Base-by-base conservation (phyloP, 2,113 vertebrate genomes). In the Rostratula benghalensis region DNA sequence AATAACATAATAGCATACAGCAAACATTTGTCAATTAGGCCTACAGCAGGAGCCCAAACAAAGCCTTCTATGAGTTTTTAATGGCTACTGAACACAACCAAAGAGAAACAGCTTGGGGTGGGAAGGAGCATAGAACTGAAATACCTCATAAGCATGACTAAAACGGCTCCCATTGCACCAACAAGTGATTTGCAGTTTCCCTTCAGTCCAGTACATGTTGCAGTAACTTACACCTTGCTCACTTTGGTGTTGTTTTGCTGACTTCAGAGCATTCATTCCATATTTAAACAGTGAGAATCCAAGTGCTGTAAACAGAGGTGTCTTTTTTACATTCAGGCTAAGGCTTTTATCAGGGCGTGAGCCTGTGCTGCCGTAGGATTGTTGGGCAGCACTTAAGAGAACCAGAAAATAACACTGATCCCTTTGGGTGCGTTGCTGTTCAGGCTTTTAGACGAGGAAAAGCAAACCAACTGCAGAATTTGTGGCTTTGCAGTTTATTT, bases 71-170 rank as follows among this genome's bases (percentile, higher is more conserved):
- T n/a, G 69, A 89, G 64, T 65, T 93, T 92, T 96, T 71, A 93
- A 69, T 81, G 79, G 86, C 86, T 92, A 76, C 83, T 57, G 83
- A 91, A 61, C 69, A 78, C 37, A 95, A 93, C 69, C n/a, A 69
- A 93, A 82, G 81, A 87, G 68, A 87, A 87, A 64, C 51, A 78
- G 76, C 73, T 89, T 3, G 1, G 63, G 20, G 41, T 37, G 11
- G 46, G 59, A 89, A 89, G 48, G 65, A 90, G 81, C 1, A 7
- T 85, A 54, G 78, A 81, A 87, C 68, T 90, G 64, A 90, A 95
- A 65, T 93, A 76, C 31, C 23, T 83, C 77, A 16, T 41, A 81
- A 81, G 76, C 39, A 13, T 51, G 61, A 88, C 22, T 73, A 60
- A 83, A 89, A 81, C 81, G 69, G 50, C 41, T 96, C 80, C 51